Conservation (phyloP, 2,888 invertebrate genomes). For the Brachyptera risi region DNA sequence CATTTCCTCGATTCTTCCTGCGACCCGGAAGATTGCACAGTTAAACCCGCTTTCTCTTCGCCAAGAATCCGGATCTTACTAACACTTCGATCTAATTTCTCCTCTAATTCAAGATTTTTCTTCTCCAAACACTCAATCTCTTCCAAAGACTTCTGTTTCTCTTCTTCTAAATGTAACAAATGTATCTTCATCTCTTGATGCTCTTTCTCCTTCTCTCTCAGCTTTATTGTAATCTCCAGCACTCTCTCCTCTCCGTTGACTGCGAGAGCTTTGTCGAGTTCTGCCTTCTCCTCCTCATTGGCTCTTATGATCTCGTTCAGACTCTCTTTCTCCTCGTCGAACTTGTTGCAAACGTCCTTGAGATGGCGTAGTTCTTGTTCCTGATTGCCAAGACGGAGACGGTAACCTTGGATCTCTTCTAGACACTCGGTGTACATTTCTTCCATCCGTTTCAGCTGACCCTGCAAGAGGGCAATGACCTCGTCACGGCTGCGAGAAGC, state of each 20-base stretch:
- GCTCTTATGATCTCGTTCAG: conserved; percentile 29
- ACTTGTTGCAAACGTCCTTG: conserved; percentile 37
- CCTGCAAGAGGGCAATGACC: conserved; percentile 36
- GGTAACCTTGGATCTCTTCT: conserved; percentile 37
- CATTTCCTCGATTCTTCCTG: conserved; percentile 37
- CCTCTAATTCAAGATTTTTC: conserved; percentile 34
- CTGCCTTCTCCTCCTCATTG: conserved; percentile 28
- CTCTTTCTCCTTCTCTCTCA: conserved; percentile 22
- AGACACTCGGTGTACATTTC: conserved; percentile 37
- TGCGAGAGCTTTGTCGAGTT: conserved; percentile 25
- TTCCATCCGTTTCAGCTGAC: conserved; percentile 36
- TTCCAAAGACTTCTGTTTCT: conserved; percentile 32
- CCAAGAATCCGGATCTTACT: conserved; percentile 33
- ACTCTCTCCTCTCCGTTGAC: conserved; percentile 26
- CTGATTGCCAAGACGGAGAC: conserved; percentile 36
- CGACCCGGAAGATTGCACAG: conserved; percentile 34
- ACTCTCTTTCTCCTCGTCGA: conserved; percentile 33
- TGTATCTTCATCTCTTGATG: conserved; percentile 27
- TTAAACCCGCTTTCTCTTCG: conserved; percentile 34
- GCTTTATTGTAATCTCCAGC: conserved; percentile 1
- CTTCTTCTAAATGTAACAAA: conserved; percentile 35
- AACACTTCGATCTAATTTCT: conserved; percentile 35
- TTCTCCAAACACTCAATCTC: conserved; percentile 27
- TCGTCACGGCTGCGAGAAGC: conserved; percentile 37
- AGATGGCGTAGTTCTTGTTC: conserved; percentile 40